phyloP scores from a whole-genome alignment of 2,888 invertebrate species.

The Vandiemenella viatica region DNA sequence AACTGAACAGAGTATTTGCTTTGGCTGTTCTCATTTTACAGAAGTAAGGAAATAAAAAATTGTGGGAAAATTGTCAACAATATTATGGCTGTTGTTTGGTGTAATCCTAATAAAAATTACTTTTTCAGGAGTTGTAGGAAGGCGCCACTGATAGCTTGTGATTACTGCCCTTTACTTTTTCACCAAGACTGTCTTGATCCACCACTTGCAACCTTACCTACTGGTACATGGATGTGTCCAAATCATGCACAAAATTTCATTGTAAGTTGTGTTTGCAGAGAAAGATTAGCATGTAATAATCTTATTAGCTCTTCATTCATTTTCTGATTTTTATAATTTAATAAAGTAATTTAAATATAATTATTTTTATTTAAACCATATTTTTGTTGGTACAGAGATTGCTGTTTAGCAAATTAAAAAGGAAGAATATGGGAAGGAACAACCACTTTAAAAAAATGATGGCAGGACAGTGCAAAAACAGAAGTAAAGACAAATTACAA shows the following conservation, averaged over 20 bases:
- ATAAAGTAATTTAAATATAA: not conserved
- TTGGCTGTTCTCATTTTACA: no score
- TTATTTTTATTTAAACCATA: no score
- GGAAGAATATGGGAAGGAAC: no score
- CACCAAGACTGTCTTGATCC: constrained; percentile 89
- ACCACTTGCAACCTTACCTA: constrained; percentile 74
- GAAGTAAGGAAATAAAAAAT: no score
- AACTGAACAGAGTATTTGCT: no score
- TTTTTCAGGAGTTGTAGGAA: constrained; percentile 55
- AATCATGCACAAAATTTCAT: constrained; percentile 86
- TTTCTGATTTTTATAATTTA: not conserved
- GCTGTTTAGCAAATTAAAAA: no score
- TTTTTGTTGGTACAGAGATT: no score
- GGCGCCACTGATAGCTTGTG: constrained; percentile 79
- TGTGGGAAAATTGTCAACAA: no score
- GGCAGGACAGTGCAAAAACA: no score
- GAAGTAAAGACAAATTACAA: no score
- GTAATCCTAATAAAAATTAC: not conserved
- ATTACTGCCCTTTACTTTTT: constrained; percentile 79
- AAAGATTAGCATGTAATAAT: not conserved
- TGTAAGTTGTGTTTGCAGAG: constrained; percentile 32
- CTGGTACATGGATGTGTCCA: constrained; percentile 94
- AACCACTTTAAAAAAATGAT: no score
- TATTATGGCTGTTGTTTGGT: no score
- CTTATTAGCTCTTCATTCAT: not conserved